These are phyloP conservation scores for Galendromus occidentalis DNA, from an alignment of 1,140 invertebrate species.

Conservation along the genomic window DNA sequence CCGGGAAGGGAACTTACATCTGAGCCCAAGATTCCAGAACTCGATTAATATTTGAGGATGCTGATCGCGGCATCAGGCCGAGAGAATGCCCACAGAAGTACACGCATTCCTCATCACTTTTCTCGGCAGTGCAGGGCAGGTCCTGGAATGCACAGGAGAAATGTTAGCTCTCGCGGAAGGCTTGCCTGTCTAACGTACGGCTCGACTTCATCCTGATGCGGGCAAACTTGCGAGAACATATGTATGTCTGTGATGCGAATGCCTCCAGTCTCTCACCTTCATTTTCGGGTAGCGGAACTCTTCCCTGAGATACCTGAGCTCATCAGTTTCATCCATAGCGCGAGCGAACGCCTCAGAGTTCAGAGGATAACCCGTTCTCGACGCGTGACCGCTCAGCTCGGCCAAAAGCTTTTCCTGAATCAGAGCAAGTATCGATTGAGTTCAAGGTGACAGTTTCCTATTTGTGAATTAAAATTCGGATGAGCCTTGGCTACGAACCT, in stretches of 20 bases:
- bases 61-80: constrained; percentile 32
- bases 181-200: background rate
- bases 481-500: too few relatives aligned
- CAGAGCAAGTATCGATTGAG: too few relatives aligned
- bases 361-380: background rate
- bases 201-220: background rate
- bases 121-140: background rate
- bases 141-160: background rate
- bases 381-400: background rate
- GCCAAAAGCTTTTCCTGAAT: background rate
- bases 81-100: constrained; percentile 39
- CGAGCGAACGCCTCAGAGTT: background rate
- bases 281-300: constrained; percentile 5
- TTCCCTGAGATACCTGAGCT: background rate
- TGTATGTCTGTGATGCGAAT: background rate
- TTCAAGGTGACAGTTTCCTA: too few relatives aligned
- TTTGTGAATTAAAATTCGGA: too few relatives aligned
- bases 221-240: background rate
- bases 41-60: constrained; percentile 26
- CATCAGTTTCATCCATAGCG: background rate
- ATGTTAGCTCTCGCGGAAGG: background rate
- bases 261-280: background rate
- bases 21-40: constrained; percentile 33
- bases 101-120: constrained; percentile 31
- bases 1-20: constrained; percentile 24